phyloP scores from a whole-genome alignment of 2,113 vertebrate genomes.

The Casuarius casuarius region DNA sequence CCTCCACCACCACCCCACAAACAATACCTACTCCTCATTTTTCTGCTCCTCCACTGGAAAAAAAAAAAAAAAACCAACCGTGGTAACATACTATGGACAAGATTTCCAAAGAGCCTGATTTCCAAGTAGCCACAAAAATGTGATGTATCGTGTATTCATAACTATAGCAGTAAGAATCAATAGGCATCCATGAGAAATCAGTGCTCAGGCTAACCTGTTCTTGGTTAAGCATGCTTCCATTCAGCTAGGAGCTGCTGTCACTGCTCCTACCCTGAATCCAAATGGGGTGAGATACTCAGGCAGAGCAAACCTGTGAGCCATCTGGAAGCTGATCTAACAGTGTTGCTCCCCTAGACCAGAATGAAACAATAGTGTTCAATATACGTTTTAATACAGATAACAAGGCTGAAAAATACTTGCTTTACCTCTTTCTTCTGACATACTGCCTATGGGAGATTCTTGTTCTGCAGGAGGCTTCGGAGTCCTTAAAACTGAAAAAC shows the following conservation, averaged over 20 bases:
- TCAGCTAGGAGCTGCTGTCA: not conserved
- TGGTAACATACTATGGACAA: not conserved
- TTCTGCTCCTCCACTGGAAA: not conserved
- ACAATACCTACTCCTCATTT: not conserved
- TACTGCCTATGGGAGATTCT: not conserved
- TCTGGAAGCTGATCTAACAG: not conserved
- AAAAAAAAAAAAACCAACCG: not conserved
- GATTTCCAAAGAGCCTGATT: not conserved
- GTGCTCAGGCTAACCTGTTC: not conserved
- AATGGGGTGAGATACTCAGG: not conserved
- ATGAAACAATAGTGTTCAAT: not conserved
- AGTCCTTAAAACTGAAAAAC: not conserved
- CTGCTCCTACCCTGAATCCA: not conserved
- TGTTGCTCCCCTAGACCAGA: not conserved
- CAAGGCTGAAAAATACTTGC: not conserved
- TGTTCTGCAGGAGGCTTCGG: not conserved
- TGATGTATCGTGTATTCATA: fast-evolving
- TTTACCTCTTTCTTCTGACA: not conserved
- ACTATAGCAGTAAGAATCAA: not conserved
- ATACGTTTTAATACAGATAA: not conserved
- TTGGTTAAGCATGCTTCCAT: not conserved
- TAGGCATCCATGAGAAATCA: not conserved
- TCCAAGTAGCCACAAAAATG: not conserved
- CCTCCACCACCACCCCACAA: no score
- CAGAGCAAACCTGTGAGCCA: not conserved